Evolutionary conservation across 2,797 vertebrate species (phyloP), one percentile per base, ranked within the genome.

Genomic region (Pseudochaenichthys georgianus): DNA sequence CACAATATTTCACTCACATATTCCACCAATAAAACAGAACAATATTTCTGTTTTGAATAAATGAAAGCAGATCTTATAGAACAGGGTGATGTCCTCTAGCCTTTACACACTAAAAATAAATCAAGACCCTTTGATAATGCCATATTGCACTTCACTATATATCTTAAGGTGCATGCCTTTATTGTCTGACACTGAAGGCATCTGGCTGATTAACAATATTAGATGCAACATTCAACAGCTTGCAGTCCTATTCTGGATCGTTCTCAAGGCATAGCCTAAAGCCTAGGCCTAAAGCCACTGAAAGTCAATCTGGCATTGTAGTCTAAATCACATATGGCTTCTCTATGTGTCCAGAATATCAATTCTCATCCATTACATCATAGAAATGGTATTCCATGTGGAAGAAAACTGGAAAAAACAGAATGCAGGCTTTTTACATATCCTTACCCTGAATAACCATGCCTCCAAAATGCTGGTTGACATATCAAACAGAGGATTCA

Each of bases 291-390:
- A 45, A 57, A 83, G 63, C 80, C 67, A 77, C 72, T 62, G 55
- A 71, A 84, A 86, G 75, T 76, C 78, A 80, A 60, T 65, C 82
- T 64, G 42, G 60, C 60, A 77, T 51, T 76, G 71, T 78, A 51
- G 52, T 75, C 64, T 54, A 65, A 80, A 85, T 87, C 84, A 87
- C 87, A 85, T 84, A 81, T 83, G 77, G 83, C 81, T 78, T 67
- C 64, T 79, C 55, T 60, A 9, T 89, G 83, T 79, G 82, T 88
- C 85, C 80, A 87, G 82, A 85, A 88, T 87, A 89, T 83, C 69
- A 90, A 89, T 73, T 73, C 45, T 78, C 59, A 68, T 61, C 78
- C 82, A 89, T 92, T 77, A 91, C 90, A 92, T 91, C 90, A 91
- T 72, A 84, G 71, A 84, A 73, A 73, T 55, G 79, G 80, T 31